Evolutionary conservation across 2,888 invertebrate species (phyloP).

Genomic region (Cephus sareptanus): DNA sequence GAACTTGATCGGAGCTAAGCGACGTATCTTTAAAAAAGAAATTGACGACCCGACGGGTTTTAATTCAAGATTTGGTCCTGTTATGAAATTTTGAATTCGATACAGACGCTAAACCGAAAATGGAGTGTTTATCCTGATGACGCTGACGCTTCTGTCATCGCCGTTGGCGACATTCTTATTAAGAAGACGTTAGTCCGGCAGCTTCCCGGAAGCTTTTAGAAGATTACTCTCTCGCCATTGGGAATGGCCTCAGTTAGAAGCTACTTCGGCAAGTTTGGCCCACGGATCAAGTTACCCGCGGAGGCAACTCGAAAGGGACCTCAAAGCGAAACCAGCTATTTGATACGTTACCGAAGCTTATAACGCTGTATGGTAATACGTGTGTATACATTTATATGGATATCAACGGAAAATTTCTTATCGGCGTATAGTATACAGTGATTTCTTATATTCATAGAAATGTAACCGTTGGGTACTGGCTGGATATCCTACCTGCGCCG

Average conservation of each 20-base stretch:
- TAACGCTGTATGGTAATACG: too few relatives aligned
- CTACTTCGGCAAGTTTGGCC: not conserved
- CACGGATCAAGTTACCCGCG: not conserved
- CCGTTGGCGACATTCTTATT: too few relatives aligned
- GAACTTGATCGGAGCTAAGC: too few relatives aligned
- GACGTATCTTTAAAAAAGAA: too few relatives aligned
- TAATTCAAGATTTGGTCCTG: not conserved
- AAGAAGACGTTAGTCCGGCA: too few relatives aligned
- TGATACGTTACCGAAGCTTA: not conserved
- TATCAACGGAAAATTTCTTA: not conserved
- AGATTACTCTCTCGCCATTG: not conserved
- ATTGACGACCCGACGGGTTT: too few relatives aligned
- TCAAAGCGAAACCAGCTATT: not conserved
- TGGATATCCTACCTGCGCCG: not conserved
- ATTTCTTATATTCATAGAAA: not conserved
- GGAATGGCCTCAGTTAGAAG: not conserved
- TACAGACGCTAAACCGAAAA: not conserved
- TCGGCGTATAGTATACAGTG: not conserved
- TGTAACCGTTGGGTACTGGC: not conserved
- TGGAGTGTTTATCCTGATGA: too few relatives aligned
- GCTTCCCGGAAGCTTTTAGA: not conserved
- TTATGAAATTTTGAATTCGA: too few relatives aligned
- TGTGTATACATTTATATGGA: not conserved
- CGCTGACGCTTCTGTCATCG: not conserved
- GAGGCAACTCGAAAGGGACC: not conserved